These are phyloP conservation scores for Tachycineta bicolor DNA, from an alignment of 2,113 vertebrate genomes.

Conservation along the genomic window DNA sequence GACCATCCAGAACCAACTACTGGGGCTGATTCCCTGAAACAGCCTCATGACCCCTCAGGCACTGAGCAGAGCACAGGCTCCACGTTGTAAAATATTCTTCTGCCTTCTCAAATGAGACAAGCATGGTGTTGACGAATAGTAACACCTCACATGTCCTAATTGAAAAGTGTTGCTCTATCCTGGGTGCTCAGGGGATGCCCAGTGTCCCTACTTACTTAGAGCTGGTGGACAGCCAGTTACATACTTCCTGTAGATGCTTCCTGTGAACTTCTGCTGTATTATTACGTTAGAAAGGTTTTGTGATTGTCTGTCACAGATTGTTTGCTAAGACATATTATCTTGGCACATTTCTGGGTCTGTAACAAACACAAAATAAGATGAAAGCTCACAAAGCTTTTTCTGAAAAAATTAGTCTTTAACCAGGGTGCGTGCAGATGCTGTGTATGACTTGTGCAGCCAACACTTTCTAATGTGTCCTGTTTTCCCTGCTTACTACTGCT, in stretches of 20 bases:
- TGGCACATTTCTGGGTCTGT: background rate
- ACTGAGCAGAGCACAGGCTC: background rate
- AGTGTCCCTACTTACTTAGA: background rate
- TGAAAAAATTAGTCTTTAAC: background rate
- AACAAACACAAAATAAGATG: background rate
- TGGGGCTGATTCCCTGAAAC: background rate
- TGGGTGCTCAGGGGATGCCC: background rate
- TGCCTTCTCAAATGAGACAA: background rate
- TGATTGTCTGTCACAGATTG: background rate
- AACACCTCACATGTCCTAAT: background rate
- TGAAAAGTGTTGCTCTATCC: background rate
- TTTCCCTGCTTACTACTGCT: background rate
- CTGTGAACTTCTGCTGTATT: background rate
- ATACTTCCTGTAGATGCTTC: background rate
- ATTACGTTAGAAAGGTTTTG: background rate
- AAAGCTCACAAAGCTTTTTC: background rate
- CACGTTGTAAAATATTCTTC: background rate
- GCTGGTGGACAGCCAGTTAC: background rate
- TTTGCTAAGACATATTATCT: background rate
- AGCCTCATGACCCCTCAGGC: background rate
- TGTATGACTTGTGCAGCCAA: background rate
- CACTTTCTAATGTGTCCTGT: background rate
- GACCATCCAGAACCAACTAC: background rate
- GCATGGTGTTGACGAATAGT: background rate
- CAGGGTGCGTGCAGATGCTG: background rate